phyloP scores from a whole-genome alignment of 2,888 invertebrate genomes.

The Drosophila maculinotata region DNA sequence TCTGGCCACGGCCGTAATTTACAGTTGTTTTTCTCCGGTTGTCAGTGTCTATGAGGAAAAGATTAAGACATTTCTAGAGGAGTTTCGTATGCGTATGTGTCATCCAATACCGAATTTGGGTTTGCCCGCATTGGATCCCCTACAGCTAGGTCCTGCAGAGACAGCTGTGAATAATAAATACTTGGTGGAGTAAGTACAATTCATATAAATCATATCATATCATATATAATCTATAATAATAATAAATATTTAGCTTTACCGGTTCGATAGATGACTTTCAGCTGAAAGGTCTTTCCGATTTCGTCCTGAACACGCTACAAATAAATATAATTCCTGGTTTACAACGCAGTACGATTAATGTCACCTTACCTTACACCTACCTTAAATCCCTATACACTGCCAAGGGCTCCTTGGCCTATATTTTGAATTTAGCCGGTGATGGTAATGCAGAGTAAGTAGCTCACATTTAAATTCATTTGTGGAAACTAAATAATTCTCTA shows the following conservation, averaged over 20 bases:
- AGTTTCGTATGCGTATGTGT: slow-evolving; percentile 81
- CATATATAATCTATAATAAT: too few species aligned
- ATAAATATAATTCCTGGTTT: slow-evolving; percentile 51
- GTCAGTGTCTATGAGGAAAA: slow-evolving; percentile 56
- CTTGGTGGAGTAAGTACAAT: slow-evolving; percentile 68
- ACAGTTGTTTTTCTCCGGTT: slow-evolving; percentile 39
- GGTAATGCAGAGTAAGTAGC: slow-evolving; percentile 75
- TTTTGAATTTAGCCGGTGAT: slow-evolving; percentile 79
- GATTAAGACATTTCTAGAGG: slow-evolving; percentile 71
- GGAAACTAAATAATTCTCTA: not conserved
- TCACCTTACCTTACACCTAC: slow-evolving; percentile 71
- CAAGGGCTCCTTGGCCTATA: slow-evolving; percentile 78
- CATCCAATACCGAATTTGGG: slow-evolving; percentile 79
- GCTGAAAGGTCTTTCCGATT: slow-evolving; percentile 75
- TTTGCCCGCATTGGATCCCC: slow-evolving; percentile 81
- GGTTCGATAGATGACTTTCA: slow-evolving; percentile 68
- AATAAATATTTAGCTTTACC: too few species aligned
- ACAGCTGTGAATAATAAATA: slow-evolving; percentile 68
- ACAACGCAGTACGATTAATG: slow-evolving; percentile 59
- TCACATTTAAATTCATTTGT: not conserved
- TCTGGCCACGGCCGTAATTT: slow-evolving; percentile 39
- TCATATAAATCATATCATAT: too few species aligned
- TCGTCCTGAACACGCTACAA: slow-evolving; percentile 58
- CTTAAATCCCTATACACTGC: slow-evolving; percentile 78
- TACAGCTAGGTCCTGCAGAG: slow-evolving; percentile 57